Percentiles rank a stretch among this genome's conserved stretches.
Evolutionary conservation across 2,797 vertebrate species (phyloP).

Genomic region (Syngnathus acus): DNA sequence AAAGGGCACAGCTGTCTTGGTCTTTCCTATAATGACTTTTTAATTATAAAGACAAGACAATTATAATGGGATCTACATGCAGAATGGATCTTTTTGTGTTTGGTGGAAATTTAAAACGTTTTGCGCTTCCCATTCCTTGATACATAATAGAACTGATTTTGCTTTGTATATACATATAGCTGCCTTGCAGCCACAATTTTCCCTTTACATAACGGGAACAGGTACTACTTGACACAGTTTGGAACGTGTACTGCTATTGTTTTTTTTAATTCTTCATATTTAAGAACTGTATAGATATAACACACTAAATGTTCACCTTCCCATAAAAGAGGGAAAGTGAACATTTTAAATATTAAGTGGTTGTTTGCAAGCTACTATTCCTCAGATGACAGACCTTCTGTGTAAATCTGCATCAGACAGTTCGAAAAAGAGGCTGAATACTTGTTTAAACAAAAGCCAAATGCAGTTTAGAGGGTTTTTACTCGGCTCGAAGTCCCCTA

Average conservation of each 20-base stretch:
- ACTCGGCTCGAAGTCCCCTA: constrained; percentile 42
- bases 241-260: neutral
- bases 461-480: constrained; percentile 51
- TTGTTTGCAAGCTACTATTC: constrained; percentile 44
- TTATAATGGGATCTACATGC: constrained; percentile 57
- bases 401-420: constrained; percentile 50
- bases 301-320: constrained; percentile 29
- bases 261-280: constrained; percentile 21
- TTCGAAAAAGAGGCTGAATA: constrained; percentile 44
- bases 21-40: constrained; percentile 69
- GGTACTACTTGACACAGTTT: constrained; percentile 25
- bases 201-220: constrained; percentile 52
- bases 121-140: constrained; percentile 58
- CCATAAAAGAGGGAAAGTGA: constrained; percentile 19
- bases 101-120: constrained; percentile 41
- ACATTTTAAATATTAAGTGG: constrained; percentile 32
- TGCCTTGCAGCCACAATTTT: constrained; percentile 50
- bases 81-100: constrained; percentile 51
- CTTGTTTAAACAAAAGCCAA: constrained; percentile 61
- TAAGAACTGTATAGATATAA: constrained; percentile 26
- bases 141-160: constrained; percentile 48
- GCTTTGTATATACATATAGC: constrained; percentile 38
- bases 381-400: constrained; percentile 49
- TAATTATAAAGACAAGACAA: constrained; percentile 67
- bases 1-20: constrained; percentile 65